These are phyloP conservation scores for Apamea anceps DNA, from an alignment of 2,888 invertebrate species.

Conservation along the genomic window DNA sequence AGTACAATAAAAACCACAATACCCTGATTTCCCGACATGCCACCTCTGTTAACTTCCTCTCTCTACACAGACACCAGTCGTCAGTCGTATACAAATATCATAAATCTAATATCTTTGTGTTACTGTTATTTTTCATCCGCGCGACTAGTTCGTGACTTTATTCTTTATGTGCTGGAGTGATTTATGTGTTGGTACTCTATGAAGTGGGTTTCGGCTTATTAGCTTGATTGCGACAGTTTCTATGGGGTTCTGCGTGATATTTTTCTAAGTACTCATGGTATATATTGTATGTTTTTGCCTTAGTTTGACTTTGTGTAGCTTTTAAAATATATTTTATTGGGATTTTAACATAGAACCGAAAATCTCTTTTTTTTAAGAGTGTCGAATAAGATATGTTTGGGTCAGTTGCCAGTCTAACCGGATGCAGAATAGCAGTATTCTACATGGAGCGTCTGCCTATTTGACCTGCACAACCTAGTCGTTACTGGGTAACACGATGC, in stretches of 20 bases:
- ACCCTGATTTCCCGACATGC: not conserved
- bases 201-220: conserved; percentile 55
- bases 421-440: too few relatives aligned
- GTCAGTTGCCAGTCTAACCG: too few relatives aligned
- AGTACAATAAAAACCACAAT: conserved; percentile 1
- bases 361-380: too few relatives aligned
- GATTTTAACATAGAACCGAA: too few relatives aligned
- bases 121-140: conserved; percentile 81
- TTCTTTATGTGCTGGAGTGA: conserved; percentile 72
- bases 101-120: conserved; percentile 78
- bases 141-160: conserved; percentile 60
- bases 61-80: conserved; percentile 64
- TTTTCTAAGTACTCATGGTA: not conserved
- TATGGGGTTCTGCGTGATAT: not conserved
- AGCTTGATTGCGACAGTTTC: conserved; percentile 56
- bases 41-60: conserved; percentile 3
- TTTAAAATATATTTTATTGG: not conserved
- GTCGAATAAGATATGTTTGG: too few relatives aligned
- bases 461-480: too few relatives aligned
- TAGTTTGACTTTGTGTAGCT: not conserved
- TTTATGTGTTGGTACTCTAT: conserved; percentile 66
- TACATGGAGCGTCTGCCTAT: too few relatives aligned
- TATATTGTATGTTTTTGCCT: not conserved
- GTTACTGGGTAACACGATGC: too few relatives aligned
- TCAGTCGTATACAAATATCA: conserved; percentile 78